phyloP scores from a whole-genome alignment of 2,113 vertebrate genomes.

The Chloropsis hardwickii region DNA sequence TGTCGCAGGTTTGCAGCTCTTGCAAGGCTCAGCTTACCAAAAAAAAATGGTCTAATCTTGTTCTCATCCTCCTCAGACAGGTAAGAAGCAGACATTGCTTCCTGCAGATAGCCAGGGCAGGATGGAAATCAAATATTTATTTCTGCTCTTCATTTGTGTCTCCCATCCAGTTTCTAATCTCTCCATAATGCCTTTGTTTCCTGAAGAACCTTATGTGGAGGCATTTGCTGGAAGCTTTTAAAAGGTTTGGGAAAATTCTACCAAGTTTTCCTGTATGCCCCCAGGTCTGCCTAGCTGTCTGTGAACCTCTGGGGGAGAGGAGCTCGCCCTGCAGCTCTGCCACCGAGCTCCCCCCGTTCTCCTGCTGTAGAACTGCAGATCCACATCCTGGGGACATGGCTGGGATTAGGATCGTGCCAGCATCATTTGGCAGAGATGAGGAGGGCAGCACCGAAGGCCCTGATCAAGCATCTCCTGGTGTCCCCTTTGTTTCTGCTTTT shows the following conservation, averaged over 20 bases:
- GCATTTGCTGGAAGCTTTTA: not conserved
- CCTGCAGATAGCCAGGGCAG: not conserved
- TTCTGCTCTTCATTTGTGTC: constrained; percentile 5
- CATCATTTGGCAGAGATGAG: not conserved
- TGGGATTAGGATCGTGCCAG: not conserved
- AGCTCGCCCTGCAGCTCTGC: not conserved
- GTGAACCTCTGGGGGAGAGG: not conserved
- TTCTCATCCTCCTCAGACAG: not conserved
- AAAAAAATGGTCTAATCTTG: not conserved
- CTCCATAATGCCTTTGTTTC: not conserved
- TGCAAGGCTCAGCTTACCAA: not conserved
- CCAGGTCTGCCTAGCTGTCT: not conserved
- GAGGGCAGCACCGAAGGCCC: not conserved
- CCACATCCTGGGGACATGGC: not conserved
- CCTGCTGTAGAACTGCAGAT: not conserved
- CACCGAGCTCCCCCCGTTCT: accelerated
- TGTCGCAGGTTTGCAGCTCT: not conserved
- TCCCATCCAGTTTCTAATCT: not conserved
- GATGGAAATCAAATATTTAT: constrained; percentile 61
- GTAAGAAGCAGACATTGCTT: not conserved
- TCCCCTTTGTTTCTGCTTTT: not conserved
- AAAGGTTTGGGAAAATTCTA: not conserved
- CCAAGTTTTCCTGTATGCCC: not conserved
- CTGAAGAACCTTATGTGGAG: not conserved
- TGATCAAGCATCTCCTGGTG: not conserved